Base-by-base conservation (phyloP, 2,888 invertebrate genomes). In the Hedychridium roseum region DNA sequence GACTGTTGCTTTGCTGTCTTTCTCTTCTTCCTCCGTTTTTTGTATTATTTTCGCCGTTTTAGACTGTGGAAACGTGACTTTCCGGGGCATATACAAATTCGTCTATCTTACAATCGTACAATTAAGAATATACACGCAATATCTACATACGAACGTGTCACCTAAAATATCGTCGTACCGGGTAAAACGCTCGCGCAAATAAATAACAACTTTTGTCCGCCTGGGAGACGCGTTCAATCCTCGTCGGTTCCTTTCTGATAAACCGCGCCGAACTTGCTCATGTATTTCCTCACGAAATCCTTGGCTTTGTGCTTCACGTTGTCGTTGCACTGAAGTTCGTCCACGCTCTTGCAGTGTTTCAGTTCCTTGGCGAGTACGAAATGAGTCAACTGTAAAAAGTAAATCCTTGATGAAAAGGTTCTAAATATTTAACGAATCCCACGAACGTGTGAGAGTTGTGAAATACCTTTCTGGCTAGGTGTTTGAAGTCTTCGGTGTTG, bases 291-390 rank as follows among this genome's bases (percentile, higher is more conserved):
- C 44, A 97, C 93, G 79, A 94, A 97, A 80, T 94, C 97, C 77
- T 91, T 91, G 14, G 97, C 94, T 80, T 98, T 98, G 64, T 91
- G 88, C 66, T 94, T 93, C 4, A 97, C 97, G 47, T 92, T 92
- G 62, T 94, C 93, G 26, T 91, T 94, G 66, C 92, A 92, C 40
- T 90, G 87, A 38, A 95, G 80, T 66, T 94, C 92, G 57, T 93
- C 91, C 2, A 92, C 90, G 31, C 88, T 88, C 54, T 90, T 88
- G 72, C 94, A 92, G 78, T 96, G 93, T 76, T 94, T 95, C 76
- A 96, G 79, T 80, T 97, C 96, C 80, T 97, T 97, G 49, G 93
- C 85, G 88, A 96, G 90, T 50, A 97, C 94, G 78, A 94, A 94
- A 81, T 96, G 95, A 0, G 96, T 97, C 50, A 97, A 80, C 96